Evolutionary conservation across 2,113 vertebrate species (phyloP).

Genomic region (Ursus arctos): DNA sequence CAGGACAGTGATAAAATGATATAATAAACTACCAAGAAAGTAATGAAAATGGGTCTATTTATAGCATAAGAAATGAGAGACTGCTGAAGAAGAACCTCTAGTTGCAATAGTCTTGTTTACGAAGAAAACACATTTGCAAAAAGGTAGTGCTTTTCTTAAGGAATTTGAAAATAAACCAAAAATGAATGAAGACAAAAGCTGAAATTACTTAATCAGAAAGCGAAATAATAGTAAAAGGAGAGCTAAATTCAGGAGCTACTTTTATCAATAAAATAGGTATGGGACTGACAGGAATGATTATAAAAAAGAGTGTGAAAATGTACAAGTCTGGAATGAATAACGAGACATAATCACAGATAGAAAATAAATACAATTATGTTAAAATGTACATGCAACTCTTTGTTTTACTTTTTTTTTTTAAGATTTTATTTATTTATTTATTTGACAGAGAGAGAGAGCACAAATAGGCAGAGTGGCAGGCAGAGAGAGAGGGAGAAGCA

Average conservation of each 20-base stretch:
- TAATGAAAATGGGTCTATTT: background rate
- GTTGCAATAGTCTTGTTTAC: background rate
- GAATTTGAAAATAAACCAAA: background rate
- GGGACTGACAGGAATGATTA: background rate
- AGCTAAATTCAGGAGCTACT: background rate
- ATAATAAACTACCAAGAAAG: background rate
- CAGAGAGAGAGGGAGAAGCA: too few species aligned
- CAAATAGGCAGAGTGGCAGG: too few species aligned
- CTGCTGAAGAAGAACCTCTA: slow-evolving; percentile 17
- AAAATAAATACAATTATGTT: background rate
- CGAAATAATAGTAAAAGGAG: slow-evolving; percentile 18
- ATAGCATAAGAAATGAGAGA: background rate
- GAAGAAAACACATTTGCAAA: background rate
- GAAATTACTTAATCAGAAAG: slow-evolving; percentile 39
- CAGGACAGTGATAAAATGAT: background rate
- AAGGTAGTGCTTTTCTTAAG: background rate
- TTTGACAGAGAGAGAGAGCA: too few species aligned
- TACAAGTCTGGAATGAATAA: background rate
- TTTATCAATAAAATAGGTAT: slow-evolving; percentile 11
- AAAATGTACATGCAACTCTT: background rate
- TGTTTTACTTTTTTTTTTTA: background rate
- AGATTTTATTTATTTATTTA: too few species aligned
- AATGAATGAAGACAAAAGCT: background rate
- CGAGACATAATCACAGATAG: background rate
- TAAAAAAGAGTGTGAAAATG: background rate